Conservation (phyloP, 2,888 invertebrate species). For the Palloptera scutellata region DNA sequence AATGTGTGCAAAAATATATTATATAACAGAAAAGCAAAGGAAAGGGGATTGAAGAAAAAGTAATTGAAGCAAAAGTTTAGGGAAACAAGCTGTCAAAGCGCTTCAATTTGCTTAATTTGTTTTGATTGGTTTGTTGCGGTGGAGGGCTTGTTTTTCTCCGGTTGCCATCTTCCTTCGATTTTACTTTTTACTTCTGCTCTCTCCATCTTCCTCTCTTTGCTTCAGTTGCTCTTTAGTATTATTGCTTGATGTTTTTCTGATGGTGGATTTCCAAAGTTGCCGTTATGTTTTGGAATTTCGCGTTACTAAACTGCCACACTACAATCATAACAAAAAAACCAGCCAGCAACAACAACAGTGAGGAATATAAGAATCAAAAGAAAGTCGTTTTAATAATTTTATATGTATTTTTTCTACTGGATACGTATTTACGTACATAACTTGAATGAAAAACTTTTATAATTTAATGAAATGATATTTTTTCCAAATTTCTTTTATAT, state of each 20-base stretch:
- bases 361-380: no score
- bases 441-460: neutral
- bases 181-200: neutral
- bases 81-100: constrained; percentile 30
- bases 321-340: no score
- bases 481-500: neutral
- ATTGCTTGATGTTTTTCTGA: neutral
- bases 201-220: neutral
- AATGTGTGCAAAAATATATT: neutral
- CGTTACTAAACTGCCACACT: no score
- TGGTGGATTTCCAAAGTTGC: no score
- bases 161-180: neutral
- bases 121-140: constrained; percentile 22
- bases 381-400: no score
- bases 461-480: constrained; percentile 5
- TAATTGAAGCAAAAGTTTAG: constrained; percentile 23
- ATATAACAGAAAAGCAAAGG: neutral
- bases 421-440: no score
- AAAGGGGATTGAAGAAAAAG: neutral
- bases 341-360: no score
- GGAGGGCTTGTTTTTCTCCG: neutral
- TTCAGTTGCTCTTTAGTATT: neutral
- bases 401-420: no score
- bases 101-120: constrained; percentile 30
- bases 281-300: no score